phyloP scores from a whole-genome alignment of 2,113 vertebrate genomes.

The Dicentrarchus labrax region DNA sequence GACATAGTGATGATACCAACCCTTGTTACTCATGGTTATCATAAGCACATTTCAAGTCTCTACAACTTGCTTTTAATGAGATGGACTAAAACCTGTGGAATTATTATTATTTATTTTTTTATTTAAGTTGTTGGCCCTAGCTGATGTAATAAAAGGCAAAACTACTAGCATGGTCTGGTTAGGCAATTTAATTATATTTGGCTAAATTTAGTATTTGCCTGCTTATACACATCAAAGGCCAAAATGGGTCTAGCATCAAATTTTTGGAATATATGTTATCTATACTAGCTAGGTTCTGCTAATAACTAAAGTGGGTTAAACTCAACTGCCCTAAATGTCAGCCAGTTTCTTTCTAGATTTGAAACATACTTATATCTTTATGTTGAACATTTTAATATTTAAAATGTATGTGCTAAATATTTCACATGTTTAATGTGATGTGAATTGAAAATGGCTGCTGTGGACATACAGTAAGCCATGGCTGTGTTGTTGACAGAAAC shows the following conservation, averaged over 20 bases:
- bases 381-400: background rate
- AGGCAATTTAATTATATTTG: too few relatives aligned
- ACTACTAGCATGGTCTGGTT: too few relatives aligned
- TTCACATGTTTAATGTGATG: constrained; percentile 24
- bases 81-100: too few relatives aligned
- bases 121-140: too few relatives aligned
- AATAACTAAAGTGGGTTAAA: background rate
- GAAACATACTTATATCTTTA: background rate
- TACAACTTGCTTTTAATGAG: background rate
- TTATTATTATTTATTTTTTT: too few relatives aligned
- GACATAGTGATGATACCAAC: too few relatives aligned
- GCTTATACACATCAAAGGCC: background rate
- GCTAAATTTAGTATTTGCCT: background rate
- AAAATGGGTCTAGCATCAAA: background rate
- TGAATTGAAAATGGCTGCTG: constrained; percentile 12
- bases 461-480: background rate
- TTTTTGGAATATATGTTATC: background rate
- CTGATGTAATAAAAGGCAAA: too few relatives aligned
- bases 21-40: too few relatives aligned
- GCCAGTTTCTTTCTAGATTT: background rate
- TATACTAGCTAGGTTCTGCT: background rate
- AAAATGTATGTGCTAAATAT: background rate
- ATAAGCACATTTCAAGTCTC: background rate
- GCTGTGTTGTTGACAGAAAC: background rate
- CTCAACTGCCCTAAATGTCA: background rate